A percentile compares a stretch with the other conserved stretches of the same genome.
phyloP scores from a whole-genome alignment of 2,888 invertebrate genomes.

The Eilema griseolum region DNA sequence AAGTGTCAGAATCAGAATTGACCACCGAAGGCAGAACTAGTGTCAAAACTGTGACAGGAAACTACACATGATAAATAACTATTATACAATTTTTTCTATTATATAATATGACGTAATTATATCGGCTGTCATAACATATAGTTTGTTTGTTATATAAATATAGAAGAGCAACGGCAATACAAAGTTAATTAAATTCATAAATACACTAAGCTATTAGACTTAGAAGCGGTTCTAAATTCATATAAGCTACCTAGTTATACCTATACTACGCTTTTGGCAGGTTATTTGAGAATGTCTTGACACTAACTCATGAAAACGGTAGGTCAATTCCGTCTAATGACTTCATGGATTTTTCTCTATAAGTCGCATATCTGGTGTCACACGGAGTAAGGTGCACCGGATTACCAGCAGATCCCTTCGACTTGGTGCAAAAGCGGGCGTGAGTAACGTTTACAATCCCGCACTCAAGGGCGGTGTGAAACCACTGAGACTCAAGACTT shows the following conservation, averaged over 20 bases:
- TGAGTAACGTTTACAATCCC: no score
- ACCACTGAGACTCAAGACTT: no score
- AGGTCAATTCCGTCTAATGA: constrained; percentile 2
- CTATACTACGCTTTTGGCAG: background rate
- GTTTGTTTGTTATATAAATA: background rate
- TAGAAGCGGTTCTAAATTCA: background rate
- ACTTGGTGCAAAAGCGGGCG: no score
- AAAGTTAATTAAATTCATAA: background rate
- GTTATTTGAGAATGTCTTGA: background rate
- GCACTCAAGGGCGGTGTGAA: no score
- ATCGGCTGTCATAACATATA: constrained; percentile 10
- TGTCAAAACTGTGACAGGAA: constrained; percentile 44
- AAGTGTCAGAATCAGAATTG: constrained; percentile 51
- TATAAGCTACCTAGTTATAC: no score
- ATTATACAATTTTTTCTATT: constrained; percentile 2
- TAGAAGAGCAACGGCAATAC: background rate
- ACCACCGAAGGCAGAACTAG: constrained; percentile 48
- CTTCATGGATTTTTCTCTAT: no score
- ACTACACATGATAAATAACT: constrained; percentile 29
- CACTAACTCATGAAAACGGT: constrained; percentile 10
- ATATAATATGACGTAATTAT: constrained; percentile 6
- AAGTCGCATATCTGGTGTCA: no score
- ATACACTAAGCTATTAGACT: background rate
- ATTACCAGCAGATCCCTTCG: no score
- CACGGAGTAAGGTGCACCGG: no score